Evolutionary conservation across 2,113 vertebrate genomes (phyloP).

Genomic region (Grammomys surdaster): DNA sequence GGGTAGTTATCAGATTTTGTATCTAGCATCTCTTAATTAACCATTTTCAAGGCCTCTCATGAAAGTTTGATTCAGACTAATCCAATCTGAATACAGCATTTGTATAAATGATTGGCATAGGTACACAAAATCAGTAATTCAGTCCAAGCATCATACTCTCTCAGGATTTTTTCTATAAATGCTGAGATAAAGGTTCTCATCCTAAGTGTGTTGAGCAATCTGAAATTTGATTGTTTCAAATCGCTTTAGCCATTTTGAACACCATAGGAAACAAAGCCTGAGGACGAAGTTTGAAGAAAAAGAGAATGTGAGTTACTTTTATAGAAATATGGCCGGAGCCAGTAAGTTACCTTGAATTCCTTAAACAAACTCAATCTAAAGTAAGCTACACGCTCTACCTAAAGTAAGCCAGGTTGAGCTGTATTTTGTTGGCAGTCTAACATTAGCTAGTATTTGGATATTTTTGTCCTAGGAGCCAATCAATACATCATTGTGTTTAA

Average conservation of each 20-base stretch:
- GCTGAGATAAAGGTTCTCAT: neutral
- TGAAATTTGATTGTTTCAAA: neutral
- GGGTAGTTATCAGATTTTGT: neutral
- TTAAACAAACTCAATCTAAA: slow-evolving; percentile 21
- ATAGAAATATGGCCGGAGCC: neutral
- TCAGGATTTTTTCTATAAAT: neutral
- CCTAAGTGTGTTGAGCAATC: neutral
- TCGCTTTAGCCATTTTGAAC: slow-evolving; percentile 2
- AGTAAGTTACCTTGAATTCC: neutral
- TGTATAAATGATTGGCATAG: neutral
- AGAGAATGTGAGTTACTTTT: neutral
- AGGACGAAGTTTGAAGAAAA: slow-evolving; percentile 12
- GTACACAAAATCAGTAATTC: neutral
- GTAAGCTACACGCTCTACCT: neutral
- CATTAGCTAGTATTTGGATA: neutral
- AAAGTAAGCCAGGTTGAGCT: neutral
- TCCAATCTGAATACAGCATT: neutral
- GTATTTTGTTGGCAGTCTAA: neutral
- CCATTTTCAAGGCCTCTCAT: neutral
- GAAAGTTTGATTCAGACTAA: neutral
- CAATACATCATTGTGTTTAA: slow-evolving; percentile 4
- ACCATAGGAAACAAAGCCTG: neutral
- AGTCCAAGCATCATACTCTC: neutral
- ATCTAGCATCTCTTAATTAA: neutral
- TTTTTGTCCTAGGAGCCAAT: slow-evolving; percentile 5